A percentile compares a stretch with the other conserved stretches of the same genome.
Conservation (phyloP, 2,113 vertebrate genomes). For the Myotis davidii region DNA sequence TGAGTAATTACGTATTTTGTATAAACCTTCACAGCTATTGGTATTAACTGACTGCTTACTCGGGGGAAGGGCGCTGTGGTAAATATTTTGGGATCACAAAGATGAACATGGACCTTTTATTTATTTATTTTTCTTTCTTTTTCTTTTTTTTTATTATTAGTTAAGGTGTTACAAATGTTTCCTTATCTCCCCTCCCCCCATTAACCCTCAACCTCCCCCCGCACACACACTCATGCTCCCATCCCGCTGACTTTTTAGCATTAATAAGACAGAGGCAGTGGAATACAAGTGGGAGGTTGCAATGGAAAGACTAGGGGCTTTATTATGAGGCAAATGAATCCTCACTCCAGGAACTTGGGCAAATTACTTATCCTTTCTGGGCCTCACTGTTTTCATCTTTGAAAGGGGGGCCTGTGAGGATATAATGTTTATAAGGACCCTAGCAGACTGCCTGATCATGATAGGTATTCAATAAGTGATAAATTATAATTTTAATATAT, state of each 20-base stretch:
- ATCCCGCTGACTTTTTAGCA: neutral
- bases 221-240: too few relatives aligned
- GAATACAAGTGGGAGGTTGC: neutral
- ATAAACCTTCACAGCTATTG: neutral
- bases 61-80: neutral
- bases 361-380: neutral
- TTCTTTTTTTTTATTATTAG: too few relatives aligned
- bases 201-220: too few relatives aligned
- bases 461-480: neutral
- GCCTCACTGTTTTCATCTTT: neutral
- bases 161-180: too few relatives aligned
- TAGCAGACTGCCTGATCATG: neutral
- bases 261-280: neutral
- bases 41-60: neutral
- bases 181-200: too few relatives aligned
- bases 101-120: neutral
- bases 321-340: neutral
- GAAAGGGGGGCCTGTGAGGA: neutral
- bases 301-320: neutral
- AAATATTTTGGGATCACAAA: neutral
- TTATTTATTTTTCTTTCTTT: too few relatives aligned
- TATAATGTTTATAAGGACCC: neutral
- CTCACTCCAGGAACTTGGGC: neutral
- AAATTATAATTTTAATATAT: neutral
- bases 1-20: neutral